Base-by-base conservation (phyloP, 2,888 invertebrate genomes). In the Leptura quadrifasciata region DNA sequence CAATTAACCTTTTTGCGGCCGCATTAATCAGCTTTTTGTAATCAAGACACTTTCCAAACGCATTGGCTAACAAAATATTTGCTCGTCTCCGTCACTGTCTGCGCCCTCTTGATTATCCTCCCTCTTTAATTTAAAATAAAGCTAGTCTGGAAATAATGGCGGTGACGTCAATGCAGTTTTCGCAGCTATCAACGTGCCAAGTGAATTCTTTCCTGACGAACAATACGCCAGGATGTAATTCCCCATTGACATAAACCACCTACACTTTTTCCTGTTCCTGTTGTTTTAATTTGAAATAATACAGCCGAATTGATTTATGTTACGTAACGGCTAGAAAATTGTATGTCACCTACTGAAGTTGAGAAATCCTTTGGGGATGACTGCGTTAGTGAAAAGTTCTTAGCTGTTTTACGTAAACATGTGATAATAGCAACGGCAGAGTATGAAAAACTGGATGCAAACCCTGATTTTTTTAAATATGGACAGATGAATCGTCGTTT, bases 121-220 rank as follows among this genome's bases (percentile, higher is more conserved):
- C n/a, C 15, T 0, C 1, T 47, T 15, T 47, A n/a, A 47, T 47
- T 47, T 47, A 47, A n/a, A 47, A 47, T 47, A 47, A 47, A 47
- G 47, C 47, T n/a, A 5, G 47, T 47, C 47, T 47, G 47, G 47
- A n/a, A 47, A 47, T 47, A 47, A 47, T 47, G n/a, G 47, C n/a
- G 9, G 60, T 61, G 60, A 61, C 60, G 60, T 61, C 60, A 61
- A 27, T 61, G 60, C 60, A 61, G 31, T 31, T 61, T 31, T 61
- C 60, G 27, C 60, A 10, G 31, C 27, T 61, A n/a, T 31, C 31
- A 61, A 10, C n/a, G 60, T 17, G 9, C 31, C 9, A 61, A n/a
- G 9, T 31, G 31, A 8, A 2, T 61, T 31, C 18, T 17, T 61
- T 61, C 27, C 60, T 17, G 31, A 24, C n/a, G 27, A 60, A 61